Evolutionary conservation across 2,888 invertebrate genomes (phyloP).

Genomic region (Orchesellides sinensis): DNA sequence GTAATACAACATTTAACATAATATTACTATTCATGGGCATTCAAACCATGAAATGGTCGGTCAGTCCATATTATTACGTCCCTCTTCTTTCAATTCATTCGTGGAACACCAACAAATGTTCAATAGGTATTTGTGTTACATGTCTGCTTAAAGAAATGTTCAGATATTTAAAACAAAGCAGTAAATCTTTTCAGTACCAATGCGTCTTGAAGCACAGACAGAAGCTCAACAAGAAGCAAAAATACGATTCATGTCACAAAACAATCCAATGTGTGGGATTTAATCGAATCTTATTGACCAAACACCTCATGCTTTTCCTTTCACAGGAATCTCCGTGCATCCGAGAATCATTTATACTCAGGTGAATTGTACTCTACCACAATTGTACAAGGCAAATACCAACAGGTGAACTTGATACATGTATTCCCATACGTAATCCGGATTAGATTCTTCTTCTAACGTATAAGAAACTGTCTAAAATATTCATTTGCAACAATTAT

Average conservation of each 20-base stretch:
- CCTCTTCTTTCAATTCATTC: background rate
- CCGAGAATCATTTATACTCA: no score
- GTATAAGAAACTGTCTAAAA: background rate
- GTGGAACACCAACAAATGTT: no score
- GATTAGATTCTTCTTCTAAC: no score
- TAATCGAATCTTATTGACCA: no score
- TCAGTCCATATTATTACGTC: background rate
- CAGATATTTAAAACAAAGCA: background rate
- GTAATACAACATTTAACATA: no score
- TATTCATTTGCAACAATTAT: conserved; percentile 35
- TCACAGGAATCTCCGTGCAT: no score
- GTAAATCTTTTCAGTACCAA: background rate
- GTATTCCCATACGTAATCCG: conserved; percentile 4
- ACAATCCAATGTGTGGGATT: no score
- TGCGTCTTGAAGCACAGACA: background rate
- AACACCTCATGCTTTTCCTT: no score
- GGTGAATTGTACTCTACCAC: background rate
- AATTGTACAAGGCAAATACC: background rate
- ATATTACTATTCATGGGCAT: conserved; percentile 8
- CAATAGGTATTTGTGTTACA: no score
- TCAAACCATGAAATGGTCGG: background rate
- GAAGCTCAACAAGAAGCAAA: background rate
- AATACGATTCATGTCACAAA: no score
- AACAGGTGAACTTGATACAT: background rate
- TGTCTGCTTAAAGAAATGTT: conserved; percentile 18